Conservation (phyloP, 1,140 invertebrate genomes). For the Macrosteles quadrilineatus region DNA sequence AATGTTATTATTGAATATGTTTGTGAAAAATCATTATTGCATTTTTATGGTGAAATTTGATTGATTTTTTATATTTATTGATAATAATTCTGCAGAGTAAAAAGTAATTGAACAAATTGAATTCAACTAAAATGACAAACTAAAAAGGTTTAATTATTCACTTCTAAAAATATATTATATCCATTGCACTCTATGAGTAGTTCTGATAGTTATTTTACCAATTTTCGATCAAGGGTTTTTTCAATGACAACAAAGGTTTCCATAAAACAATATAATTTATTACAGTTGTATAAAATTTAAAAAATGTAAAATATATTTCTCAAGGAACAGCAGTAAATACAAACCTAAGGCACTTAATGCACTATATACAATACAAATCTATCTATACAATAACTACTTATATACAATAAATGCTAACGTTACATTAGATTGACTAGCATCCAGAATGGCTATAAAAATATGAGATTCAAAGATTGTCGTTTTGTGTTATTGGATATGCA, state of each 20-base stretch:
- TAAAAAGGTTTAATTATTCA: not conserved
- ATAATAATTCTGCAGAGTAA: too few species aligned
- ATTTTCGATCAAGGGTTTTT: too few species aligned
- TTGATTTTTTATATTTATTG: too few species aligned
- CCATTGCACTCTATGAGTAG: too few species aligned
- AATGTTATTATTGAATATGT: too few species aligned
- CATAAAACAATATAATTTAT: slow-evolving; percentile 30
- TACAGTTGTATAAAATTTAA: slow-evolving; percentile 25
- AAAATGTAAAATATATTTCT: slow-evolving; percentile 27
- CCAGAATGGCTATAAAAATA: slow-evolving; percentile 31
- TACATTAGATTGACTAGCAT: slow-evolving; percentile 27
- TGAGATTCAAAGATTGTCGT: too few species aligned
- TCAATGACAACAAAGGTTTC: not conserved
- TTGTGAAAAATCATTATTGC: too few species aligned
- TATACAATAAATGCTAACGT: slow-evolving; percentile 12
- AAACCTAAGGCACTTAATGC: slow-evolving; percentile 30
- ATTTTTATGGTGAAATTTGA: too few species aligned
- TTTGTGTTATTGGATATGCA: too few species aligned
- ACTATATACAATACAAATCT: slow-evolving; percentile 28
- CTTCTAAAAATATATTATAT: not conserved
- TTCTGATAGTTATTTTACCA: too few species aligned
- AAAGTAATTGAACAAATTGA: not conserved
- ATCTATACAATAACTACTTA: slow-evolving; percentile 26
- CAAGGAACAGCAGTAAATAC: slow-evolving; percentile 22
- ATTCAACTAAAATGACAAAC: not conserved